Base-by-base conservation (phyloP, 53 echinoderm and acorn worm species). In the Crossaster papposus region DNA sequence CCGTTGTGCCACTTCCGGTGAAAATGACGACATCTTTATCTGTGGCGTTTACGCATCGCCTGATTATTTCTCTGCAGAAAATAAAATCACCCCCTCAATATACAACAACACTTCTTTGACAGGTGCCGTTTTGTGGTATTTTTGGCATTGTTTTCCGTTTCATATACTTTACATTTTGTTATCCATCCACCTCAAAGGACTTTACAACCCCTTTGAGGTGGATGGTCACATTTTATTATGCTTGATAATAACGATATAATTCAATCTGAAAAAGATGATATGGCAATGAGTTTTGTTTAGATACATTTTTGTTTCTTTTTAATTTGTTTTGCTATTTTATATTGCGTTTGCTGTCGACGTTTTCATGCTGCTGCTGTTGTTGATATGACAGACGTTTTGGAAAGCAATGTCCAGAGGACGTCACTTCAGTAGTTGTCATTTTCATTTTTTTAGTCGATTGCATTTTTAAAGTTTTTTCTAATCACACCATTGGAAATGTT, bases 1-100 rank as follows among this genome's bases (percentile, higher is more conserved):
- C 97, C 30, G 97, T 97, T 1, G 97, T 94, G 31, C 97, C 97
- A 70, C 97, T 97, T 22, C 97, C 97, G 7, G 95, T 95, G 72
- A 97, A 97, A 76, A 97, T 97, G 14, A 95, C 79, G 23, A 91
- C 95, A 80, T 97, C 93, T 3, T 94, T 83, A 28, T 91, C 92
- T 7, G 83, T 89, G 3, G 94, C 97, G 65, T 97, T 94, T 33
- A 97, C 95, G 72, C 94, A 92, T 44, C 93, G 88, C 70, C 94
- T 97, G 86, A 97, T 97, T 72, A 97, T 92, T 17, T 94, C 94
- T 33, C 97, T 96, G 78, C 44, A 78, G 70, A 86, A 23, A 23
- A 23, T 17, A 62, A 62, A 44, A 44, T 44, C 44, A 44, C 9
- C 44, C 44, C 9, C 44, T 44, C 44, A 9, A 0, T 44, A 44